A percentile compares a stretch with the other conserved stretches of the same genome.
Conservation (phyloP, 1,140 invertebrate species). For the Drosophila serrata region DNA sequence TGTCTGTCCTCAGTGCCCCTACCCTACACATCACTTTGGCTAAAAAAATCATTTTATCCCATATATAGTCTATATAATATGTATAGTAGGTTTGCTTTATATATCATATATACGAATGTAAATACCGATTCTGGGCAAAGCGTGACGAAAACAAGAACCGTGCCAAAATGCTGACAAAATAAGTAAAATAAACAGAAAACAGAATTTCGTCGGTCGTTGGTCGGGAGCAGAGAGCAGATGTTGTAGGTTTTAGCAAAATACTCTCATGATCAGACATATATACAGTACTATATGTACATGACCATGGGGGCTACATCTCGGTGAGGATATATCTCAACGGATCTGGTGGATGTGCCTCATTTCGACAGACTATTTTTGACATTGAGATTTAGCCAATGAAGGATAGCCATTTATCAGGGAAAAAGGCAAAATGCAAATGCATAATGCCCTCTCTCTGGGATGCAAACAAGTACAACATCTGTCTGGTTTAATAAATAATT, state of each 20-base stretch:
- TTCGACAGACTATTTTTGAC: slow-evolving; percentile 67
- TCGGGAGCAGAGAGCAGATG: slow-evolving; percentile 50
- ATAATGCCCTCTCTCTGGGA: slow-evolving; percentile 3
- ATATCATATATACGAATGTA: neutral
- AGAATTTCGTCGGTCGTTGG: slow-evolving; percentile 5
- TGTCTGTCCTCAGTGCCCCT: neutral
- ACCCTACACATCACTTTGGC: neutral
- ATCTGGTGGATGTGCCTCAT: slow-evolving; percentile 40
- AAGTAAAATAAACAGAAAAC: slow-evolving; percentile 57
- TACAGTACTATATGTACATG: slow-evolving; percentile 21
- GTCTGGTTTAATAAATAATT: neutral
- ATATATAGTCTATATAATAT: slow-evolving; percentile 27
- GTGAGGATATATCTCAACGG: slow-evolving; percentile 20
- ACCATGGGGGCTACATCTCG: slow-evolving; percentile 18
- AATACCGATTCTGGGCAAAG: slow-evolving; percentile 31
- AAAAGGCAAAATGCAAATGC: neutral
- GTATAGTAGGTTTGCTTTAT: slow-evolving; percentile 15
- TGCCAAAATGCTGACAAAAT: slow-evolving; percentile 60
- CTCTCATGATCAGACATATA: neutral
- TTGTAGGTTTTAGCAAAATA: slow-evolving; percentile 30
- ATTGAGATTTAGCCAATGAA: slow-evolving; percentile 23
- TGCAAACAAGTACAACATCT: neutral
- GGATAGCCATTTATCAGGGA: neutral
- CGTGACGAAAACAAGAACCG: slow-evolving; percentile 63
- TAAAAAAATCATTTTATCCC: slow-evolving; percentile 21